These are phyloP conservation scores for Leptoclinus maculatus DNA, from an alignment of 2,797 vertebrate species.

Conservation along the genomic window DNA sequence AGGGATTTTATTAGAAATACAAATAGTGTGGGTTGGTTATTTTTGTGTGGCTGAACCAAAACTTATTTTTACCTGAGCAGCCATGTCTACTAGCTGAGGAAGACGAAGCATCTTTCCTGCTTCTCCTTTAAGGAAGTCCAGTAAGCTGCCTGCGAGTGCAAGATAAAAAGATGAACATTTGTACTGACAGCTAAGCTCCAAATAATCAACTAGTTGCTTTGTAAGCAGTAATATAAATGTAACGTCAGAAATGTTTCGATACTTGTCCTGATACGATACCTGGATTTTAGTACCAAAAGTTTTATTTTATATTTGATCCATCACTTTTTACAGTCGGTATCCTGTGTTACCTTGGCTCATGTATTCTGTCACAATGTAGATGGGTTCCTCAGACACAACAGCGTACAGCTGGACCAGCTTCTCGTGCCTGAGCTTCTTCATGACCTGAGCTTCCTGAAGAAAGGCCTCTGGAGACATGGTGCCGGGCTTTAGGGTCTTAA, in stretches of 20 bases:
- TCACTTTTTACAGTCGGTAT: not conserved
- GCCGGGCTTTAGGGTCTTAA: slow-evolving; percentile 95
- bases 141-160: slow-evolving; percentile 88
- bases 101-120: slow-evolving; percentile 94
- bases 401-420: slow-evolving; percentile 96
- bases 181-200: not conserved
- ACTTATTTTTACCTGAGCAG: slow-evolving; percentile 89
- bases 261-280: too few species aligned
- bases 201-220: not conserved
- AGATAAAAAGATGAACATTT: not conserved
- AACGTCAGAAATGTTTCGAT: too few species aligned
- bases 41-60: too few species aligned
- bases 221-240: not conserved
- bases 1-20: not conserved
- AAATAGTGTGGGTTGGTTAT: not conserved
- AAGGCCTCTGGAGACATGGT: slow-evolving; percentile 98
- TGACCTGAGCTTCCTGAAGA: slow-evolving; percentile 97
- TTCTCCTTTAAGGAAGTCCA: slow-evolving; percentile 97
- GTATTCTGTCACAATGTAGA: slow-evolving; percentile 97
- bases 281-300: too few species aligned
- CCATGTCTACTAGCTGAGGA: slow-evolving; percentile 97
- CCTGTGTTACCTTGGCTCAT: slow-evolving; percentile 92
- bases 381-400: slow-evolving; percentile 96
- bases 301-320: too few species aligned
- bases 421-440: slow-evolving; percentile 97